Percentiles rank a stretch among this genome's conserved stretches.
Conservation (phyloP, 1,140 invertebrate genomes). For the Caenorhabditis elegans region DNA sequence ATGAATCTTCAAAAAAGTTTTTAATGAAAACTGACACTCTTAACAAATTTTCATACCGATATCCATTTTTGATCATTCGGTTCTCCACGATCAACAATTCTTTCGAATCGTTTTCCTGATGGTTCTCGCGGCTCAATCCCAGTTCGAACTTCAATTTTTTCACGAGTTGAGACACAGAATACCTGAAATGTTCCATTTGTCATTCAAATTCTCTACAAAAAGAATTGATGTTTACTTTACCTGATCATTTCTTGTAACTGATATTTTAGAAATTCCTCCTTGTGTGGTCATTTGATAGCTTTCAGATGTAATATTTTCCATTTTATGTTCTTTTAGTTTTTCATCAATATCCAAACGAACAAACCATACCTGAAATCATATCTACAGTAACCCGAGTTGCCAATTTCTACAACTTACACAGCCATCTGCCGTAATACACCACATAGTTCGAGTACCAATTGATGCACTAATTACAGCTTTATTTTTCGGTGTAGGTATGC, state of each 20-base stretch:
- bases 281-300: background rate
- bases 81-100: background rate
- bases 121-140: background rate
- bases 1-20: background rate
- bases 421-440: slow-evolving; percentile 7
- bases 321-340: background rate
- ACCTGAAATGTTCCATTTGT: background rate
- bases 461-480: background rate
- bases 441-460: background rate
- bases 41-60: background rate
- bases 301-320: background rate
- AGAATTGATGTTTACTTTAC: background rate
- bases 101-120: background rate
- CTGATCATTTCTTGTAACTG: slow-evolving; percentile 3
- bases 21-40: no score
- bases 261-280: slow-evolving; percentile 6
- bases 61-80: slow-evolving; percentile 1
- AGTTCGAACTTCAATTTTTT: background rate
- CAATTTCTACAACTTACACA: background rate
- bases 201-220: background rate
- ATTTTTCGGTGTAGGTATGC: background rate
- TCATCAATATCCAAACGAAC: background rate
- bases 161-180: background rate
- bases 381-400: no score
- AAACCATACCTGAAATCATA: background rate